These are phyloP conservation scores for Phalanger gymnotis DNA, from an alignment of 2,797 vertebrate genomes.

Conservation along the genomic window DNA sequence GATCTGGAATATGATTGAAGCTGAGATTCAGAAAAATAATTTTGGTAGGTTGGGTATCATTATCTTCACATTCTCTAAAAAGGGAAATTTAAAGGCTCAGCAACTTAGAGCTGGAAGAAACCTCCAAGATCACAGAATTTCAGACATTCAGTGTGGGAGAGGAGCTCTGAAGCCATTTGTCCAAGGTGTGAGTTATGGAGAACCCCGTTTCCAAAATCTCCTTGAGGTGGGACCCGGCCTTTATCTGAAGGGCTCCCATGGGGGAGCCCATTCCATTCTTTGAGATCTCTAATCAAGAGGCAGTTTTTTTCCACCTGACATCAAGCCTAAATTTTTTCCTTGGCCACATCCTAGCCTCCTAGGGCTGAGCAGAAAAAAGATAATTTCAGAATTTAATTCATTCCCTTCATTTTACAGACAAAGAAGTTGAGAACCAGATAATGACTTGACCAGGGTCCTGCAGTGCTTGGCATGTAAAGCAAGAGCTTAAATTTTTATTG, in stretches of 20 bases:
- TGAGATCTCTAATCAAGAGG: too few relatives aligned
- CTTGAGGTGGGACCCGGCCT: too few relatives aligned
- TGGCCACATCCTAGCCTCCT: background rate
- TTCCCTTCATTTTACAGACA: background rate
- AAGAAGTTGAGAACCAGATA: background rate
- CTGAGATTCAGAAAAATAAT: background rate
- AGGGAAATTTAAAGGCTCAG: conserved; percentile 54
- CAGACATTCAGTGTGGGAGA: background rate
- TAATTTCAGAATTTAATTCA: background rate
- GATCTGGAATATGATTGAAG: background rate
- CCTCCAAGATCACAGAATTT: background rate
- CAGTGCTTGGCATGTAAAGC: rapidly evolving
- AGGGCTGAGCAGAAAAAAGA: background rate
- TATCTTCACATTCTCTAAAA: conserved; percentile 47
- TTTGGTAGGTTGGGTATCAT: conserved; percentile 63
- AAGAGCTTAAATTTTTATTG: background rate
- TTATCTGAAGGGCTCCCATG: too few relatives aligned
- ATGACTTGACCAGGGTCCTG: background rate
- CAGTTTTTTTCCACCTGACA: too few relatives aligned
- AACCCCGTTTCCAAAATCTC: background rate
- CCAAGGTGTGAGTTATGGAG: background rate
- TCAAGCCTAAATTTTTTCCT: background rate
- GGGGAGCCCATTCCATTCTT: too few relatives aligned
- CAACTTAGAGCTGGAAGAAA: background rate
- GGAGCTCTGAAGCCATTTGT: background rate